Evolutionary conservation across 1,140 invertebrate genomes (phyloP).

Genomic region (Cotesia glomerata): DNA sequence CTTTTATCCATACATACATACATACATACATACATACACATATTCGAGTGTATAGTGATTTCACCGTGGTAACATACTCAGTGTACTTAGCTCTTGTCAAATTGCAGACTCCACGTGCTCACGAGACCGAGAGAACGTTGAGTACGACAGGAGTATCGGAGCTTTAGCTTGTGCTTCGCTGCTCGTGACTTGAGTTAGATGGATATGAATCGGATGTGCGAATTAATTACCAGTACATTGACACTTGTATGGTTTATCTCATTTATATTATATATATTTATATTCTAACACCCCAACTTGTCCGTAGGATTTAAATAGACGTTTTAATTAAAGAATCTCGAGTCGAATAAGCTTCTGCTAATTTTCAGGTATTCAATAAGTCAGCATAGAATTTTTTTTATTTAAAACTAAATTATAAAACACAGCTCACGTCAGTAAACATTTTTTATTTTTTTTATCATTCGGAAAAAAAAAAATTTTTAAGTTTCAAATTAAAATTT

Average conservation of each 20-base stretch:
- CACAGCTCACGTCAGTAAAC: no score
- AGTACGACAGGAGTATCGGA: not conserved
- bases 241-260: conserved; percentile 1
- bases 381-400: no score
- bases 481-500: no score
- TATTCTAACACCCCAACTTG: not conserved
- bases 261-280: not conserved
- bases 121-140: conserved; percentile 17
- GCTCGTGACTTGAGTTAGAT: not conserved
- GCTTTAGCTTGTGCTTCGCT: not conserved
- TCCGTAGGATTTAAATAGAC: no score
- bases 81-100: conserved; percentile 9
- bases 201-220: conserved; percentile 5
- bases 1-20: not conserved
- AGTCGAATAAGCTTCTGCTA: no score
- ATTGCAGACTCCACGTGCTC: conserved; percentile 12
- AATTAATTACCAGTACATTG: conserved; percentile 16
- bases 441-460: no score
- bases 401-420: no score
- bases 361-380: no score
- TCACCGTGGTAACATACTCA: not conserved
- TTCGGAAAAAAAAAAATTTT: no score
- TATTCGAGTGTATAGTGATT: not conserved
- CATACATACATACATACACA: no score
- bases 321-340: no score